Conservation (phyloP, 2,888 invertebrate species). For the Odontocerum albicorne region DNA sequence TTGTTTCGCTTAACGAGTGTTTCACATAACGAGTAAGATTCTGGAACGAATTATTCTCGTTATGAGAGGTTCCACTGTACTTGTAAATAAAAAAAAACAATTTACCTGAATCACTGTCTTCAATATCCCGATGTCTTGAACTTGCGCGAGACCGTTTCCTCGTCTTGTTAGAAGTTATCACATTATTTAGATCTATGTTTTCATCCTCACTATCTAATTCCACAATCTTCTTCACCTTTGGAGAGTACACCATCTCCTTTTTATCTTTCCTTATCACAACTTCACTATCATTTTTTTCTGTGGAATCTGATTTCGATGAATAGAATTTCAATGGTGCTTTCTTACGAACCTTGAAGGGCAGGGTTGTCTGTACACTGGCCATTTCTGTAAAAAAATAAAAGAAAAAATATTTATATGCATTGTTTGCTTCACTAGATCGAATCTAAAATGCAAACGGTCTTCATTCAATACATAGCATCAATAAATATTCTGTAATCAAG, state of each 20-base stretch:
- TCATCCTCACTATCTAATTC: conserved; percentile 33
- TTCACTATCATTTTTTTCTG: conserved; percentile 9
- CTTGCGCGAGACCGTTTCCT: conserved; percentile 18
- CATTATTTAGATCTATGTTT: conserved; percentile 30
- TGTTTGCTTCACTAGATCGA: no score
- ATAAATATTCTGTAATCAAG: no score
- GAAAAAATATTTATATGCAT: no score
- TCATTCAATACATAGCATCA: no score
- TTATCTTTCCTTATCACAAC: conserved; percentile 4
- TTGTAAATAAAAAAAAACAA: neutral
- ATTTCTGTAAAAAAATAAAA: conserved; percentile 40
- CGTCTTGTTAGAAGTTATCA: neutral
- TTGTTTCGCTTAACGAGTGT: no score
- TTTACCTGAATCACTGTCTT: conserved; percentile 17
- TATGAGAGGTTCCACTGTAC: no score
- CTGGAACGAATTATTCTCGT: no score
- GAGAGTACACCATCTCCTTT: conserved; percentile 11
- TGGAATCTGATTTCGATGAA: conserved; percentile 17
- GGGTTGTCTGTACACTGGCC: conserved; percentile 52
- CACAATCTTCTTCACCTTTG: conserved; percentile 32
- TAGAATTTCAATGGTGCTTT: conserved; percentile 42
- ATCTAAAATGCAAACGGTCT: no score
- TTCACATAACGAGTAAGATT: no score
- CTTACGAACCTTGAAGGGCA: conserved; percentile 56
- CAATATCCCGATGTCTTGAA: neutral